These are phyloP conservation scores for Hirundichthys speculiger DNA, from an alignment of 2,113 vertebrate genomes.

Conservation along the genomic window DNA sequence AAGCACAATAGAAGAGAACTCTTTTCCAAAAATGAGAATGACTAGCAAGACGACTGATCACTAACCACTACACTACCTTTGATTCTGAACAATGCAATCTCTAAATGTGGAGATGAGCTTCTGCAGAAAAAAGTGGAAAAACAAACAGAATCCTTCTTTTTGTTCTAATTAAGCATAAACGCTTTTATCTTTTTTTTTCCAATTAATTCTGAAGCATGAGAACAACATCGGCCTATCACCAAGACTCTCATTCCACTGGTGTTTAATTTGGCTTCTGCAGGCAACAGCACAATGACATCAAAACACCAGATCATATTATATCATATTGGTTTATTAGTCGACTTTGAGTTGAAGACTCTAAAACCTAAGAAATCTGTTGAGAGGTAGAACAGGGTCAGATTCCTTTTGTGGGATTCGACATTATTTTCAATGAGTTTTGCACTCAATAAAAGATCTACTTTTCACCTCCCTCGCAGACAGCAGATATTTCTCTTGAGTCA, in stretches of 20 bases:
- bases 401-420: constrained; percentile 33
- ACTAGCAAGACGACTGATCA: no score
- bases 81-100: no score
- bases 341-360: constrained; percentile 56
- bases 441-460: constrained; percentile 60
- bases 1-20: no score
- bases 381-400: constrained; percentile 40
- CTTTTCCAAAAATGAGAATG: no score
- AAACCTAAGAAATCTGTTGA: constrained; percentile 58
- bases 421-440: constrained; percentile 52
- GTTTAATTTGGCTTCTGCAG: constrained; percentile 51
- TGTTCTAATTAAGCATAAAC: not conserved
- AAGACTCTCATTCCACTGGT: constrained; percentile 27
- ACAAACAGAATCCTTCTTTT: not conserved
- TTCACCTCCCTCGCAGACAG: constrained; percentile 49
- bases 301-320: constrained; percentile 51
- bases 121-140: no score
- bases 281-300: constrained; percentile 52
- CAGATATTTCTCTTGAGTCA: constrained; percentile 52
- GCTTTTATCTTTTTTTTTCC: constrained; percentile 46
- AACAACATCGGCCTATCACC: constrained; percentile 31
- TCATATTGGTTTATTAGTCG: constrained; percentile 66
- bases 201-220: constrained; percentile 62
- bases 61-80: no score
- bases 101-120: no score